phyloP scores from a whole-genome alignment of 2,797 vertebrate species.

The Craterocephalus amniculus region DNA sequence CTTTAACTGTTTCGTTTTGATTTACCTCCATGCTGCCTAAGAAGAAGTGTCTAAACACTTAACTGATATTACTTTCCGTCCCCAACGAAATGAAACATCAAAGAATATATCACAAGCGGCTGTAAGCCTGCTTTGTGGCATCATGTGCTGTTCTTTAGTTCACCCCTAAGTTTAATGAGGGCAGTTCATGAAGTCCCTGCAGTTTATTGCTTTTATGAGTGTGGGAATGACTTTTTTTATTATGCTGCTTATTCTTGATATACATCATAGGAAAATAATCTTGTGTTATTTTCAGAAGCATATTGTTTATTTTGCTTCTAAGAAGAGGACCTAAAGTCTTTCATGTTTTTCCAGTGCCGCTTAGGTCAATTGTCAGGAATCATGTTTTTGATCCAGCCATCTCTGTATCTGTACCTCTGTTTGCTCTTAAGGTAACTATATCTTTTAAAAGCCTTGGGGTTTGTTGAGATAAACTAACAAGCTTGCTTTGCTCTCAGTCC shows the following conservation, averaged over 20 bases:
- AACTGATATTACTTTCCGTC: conserved; percentile 52
- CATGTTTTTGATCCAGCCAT: no score
- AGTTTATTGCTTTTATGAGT: conserved; percentile 11
- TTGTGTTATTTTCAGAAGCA: no score
- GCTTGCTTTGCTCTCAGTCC: no score
- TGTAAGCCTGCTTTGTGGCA: conserved; percentile 6
- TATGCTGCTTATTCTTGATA: not conserved
- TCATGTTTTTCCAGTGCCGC: no score
- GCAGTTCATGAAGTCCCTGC: conserved; percentile 3
- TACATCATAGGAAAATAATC: not conserved
- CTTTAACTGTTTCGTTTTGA: conserved; percentile 63
- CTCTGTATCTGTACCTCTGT: no score
- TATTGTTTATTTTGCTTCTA: not conserved
- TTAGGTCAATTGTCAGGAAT: no score
- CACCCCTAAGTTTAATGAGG: conserved; percentile 15
- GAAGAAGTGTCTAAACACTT: conserved; percentile 59
- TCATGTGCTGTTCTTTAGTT: conserved; percentile 3
- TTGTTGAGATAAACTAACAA: no score
- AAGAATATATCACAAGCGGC: conserved; percentile 37
- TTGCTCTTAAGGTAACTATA: no score
- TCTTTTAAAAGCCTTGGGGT: no score
- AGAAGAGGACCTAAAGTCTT: not conserved
- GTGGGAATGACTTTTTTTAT: not conserved
- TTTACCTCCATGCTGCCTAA: conserved; percentile 52
- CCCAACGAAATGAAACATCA: conserved; percentile 43